Percentiles rank a stretch among this genome's conserved stretches.
phyloP scores from a whole-genome alignment of 92 coral and sea anemone genomes.

The Zoanthus solanderi region DNA sequence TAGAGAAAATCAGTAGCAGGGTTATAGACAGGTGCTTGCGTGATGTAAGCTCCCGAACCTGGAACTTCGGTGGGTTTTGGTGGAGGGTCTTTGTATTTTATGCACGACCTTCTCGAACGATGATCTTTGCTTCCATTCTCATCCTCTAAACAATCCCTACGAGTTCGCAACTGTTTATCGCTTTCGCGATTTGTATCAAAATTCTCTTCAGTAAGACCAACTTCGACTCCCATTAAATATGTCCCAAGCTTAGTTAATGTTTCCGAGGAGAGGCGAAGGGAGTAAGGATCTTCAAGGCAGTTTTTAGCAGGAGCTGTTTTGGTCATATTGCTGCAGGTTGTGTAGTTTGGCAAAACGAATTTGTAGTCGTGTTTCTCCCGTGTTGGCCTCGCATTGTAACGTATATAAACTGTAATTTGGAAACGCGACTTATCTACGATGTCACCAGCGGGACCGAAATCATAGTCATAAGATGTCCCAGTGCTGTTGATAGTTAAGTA shows the following conservation, averaged over 20 bases:
- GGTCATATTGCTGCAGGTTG: conserved; percentile 2
- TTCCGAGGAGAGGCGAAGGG: conserved; percentile 6
- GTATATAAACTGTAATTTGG: conserved; percentile 14
- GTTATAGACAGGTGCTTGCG: conserved; percentile 24
- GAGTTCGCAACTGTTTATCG: not conserved
- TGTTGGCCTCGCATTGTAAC: conserved; percentile 35
- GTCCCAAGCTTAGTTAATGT: conserved; percentile 22
- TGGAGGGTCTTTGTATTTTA: conserved; percentile 40
- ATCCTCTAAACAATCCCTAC: conserved; percentile 14
- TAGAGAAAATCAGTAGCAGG: conserved; percentile 16
- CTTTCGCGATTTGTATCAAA: conserved; percentile 7
- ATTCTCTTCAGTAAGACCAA: not conserved
- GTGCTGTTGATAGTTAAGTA: conserved; percentile 1
- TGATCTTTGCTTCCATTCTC: not conserved
- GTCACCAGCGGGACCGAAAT: not conserved
- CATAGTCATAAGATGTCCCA: conserved; percentile 27
- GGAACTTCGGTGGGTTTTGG: conserved; percentile 28
- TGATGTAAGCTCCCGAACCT: conserved; percentile 4
- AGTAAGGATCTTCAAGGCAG: conserved; percentile 30
- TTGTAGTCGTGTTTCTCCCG: not conserved
- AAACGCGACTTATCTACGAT: not conserved
- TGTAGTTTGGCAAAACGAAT: conserved; percentile 18
- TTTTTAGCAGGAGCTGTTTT: not conserved
- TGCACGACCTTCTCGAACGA: conserved; percentile 24
- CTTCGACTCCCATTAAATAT: conserved; percentile 17